Conservation (phyloP, 2,888 invertebrate genomes). For the Rhogogaster chlorosoma region DNA sequence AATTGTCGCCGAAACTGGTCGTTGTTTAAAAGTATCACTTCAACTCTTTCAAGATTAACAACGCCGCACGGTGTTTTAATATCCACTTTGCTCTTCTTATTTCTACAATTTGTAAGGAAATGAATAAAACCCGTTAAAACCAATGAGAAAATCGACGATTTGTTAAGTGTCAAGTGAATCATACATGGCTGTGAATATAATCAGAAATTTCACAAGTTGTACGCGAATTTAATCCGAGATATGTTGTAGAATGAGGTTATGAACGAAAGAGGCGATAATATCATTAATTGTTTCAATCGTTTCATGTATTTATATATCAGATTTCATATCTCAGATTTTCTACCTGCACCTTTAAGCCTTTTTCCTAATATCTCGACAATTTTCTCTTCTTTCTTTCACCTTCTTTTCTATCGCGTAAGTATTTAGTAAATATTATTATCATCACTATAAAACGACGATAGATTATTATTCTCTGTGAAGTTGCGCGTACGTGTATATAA, state of each 20-base stretch:
- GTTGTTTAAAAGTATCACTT: no score
- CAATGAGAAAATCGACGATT: not conserved
- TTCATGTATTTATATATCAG: not conserved
- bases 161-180: not conserved
- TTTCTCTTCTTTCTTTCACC: not conserved
- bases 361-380: not conserved
- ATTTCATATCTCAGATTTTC: not conserved
- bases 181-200: no score
- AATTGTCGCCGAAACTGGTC: no score
- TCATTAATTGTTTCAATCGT: not conserved
- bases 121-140: no score
- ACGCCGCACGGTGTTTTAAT: not conserved
- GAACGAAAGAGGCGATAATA: not conserved
- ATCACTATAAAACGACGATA: not conserved
- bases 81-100: constrained; percentile 32
- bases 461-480: not conserved
- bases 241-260: constrained; percentile 35
- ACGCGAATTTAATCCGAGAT: not conserved
- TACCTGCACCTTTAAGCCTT: not conserved
- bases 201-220: not conserved
- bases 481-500: not conserved
- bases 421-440: not conserved
- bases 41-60: no score
- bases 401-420: not conserved
- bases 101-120: not conserved